Percentiles rank a stretch among this genome's conserved stretches.
Conservation (phyloP, 2,888 invertebrate species). For the Xanthorhoe designata region DNA sequence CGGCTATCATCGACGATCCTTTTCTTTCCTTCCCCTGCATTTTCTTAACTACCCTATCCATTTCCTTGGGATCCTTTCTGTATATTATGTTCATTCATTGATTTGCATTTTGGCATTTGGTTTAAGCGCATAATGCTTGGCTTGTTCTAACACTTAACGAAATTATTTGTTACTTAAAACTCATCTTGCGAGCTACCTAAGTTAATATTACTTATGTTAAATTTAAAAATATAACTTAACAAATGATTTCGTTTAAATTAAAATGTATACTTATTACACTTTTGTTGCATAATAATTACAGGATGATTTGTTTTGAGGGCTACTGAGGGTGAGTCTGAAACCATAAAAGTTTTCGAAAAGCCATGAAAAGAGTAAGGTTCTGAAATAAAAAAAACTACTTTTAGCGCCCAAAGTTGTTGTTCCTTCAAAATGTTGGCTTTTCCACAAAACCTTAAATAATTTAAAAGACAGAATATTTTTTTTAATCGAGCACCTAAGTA, state of each 20-base stretch:
- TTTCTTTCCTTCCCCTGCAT: slow-evolving; percentile 69
- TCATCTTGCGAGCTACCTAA: neutral
- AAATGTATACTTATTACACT: slow-evolving; percentile 27
- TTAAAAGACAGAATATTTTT: too few relatives aligned
- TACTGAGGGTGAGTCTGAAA: too few relatives aligned
- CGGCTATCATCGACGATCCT: slow-evolving; percentile 83
- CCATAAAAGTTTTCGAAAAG: too few relatives aligned
- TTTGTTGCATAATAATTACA: neutral
- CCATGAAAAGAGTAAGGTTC: too few relatives aligned
- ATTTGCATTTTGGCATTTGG: slow-evolving; percentile 66
- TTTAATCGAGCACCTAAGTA: too few relatives aligned
- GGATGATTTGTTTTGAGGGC: too few relatives aligned
- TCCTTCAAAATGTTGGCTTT: too few relatives aligned
- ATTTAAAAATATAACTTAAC: neutral
- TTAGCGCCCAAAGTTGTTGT: too few relatives aligned
- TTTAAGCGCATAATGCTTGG: slow-evolving; percentile 61
- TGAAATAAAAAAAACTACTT: too few relatives aligned
- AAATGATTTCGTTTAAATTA: slow-evolving; percentile 36
- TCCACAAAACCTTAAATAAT: too few relatives aligned
- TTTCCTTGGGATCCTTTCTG: slow-evolving; percentile 67
- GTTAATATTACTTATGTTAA: neutral
- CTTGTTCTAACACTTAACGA: slow-evolving; percentile 59
- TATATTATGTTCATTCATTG: slow-evolving; percentile 68
- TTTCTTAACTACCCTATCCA: slow-evolving; percentile 57
- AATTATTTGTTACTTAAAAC: slow-evolving; percentile 49